phyloP scores from a whole-genome alignment of 2,113 vertebrate species.

The Centropus bengalensis region DNA sequence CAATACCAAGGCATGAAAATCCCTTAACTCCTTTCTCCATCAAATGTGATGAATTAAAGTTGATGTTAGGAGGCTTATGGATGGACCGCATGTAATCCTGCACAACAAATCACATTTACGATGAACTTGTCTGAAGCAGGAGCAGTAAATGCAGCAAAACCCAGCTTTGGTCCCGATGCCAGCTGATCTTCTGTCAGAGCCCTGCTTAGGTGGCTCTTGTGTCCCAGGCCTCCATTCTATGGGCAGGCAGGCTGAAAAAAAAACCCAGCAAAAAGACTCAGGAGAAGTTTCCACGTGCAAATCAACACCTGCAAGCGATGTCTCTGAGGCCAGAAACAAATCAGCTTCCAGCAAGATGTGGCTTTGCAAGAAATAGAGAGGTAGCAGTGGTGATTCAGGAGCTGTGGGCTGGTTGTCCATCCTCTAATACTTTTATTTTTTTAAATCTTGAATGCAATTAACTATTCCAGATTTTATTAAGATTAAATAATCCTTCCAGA shows the following conservation, averaged over 20 bases:
- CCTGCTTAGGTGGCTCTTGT: background rate
- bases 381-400: background rate
- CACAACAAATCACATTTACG: slow-evolving; percentile 40
- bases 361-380: background rate
- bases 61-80: slow-evolving; percentile 57
- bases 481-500: background rate
- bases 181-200: background rate
- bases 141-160: slow-evolving; percentile 33
- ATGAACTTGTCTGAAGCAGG: slow-evolving; percentile 36
- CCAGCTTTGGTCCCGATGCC: background rate
- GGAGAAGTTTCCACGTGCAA: background rate
- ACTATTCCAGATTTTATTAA: background rate
- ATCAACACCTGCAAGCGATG: background rate
- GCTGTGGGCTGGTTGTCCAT: background rate
- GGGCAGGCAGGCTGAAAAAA: background rate
- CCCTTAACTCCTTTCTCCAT: slow-evolving; percentile 49
- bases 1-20: slow-evolving; percentile 29
- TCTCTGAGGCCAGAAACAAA: background rate
- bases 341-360: background rate
- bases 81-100: slow-evolving; percentile 25
- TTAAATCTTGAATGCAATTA: background rate
- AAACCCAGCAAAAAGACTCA: background rate
- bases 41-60: slow-evolving; percentile 45
- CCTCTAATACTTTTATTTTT: background rate
- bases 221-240: background rate